Evolutionary conservation across 92 coral and sea anemone species (phyloP).

Genomic region (Pocillopora grandis): DNA sequence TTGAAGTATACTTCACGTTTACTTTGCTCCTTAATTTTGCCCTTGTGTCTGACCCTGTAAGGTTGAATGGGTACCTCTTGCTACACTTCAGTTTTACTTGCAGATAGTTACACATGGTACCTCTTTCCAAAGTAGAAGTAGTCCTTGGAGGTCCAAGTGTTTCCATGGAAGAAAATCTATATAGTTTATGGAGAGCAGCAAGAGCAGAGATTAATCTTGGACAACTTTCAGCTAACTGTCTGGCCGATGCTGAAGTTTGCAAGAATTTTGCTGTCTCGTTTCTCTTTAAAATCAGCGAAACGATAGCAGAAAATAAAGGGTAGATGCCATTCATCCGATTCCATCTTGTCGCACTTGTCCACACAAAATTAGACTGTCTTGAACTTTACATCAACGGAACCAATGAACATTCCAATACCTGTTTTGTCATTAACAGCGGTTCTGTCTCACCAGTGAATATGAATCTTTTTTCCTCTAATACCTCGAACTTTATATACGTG

Average conservation of each 20-base stretch:
- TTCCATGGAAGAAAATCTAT: conserved; percentile 3
- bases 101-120: conserved; percentile 25
- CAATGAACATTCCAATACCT: not conserved
- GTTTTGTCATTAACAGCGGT: not conserved
- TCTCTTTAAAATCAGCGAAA: conserved; percentile 19
- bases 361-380: not conserved
- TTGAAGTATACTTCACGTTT: no score
- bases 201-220: conserved; percentile 13
- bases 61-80: not conserved
- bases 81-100: not conserved
- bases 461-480: conserved; percentile 10
- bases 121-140: conserved; percentile 16
- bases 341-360: conserved; percentile 24
- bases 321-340: conserved; percentile 9
- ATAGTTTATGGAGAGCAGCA: conserved; percentile 22
- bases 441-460: not conserved
- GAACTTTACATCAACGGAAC: conserved; percentile 30
- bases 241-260: conserved; percentile 11
- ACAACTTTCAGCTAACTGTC: conserved; percentile 2
- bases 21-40: no score
- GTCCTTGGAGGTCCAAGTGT: conserved; percentile 3
- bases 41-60: no score
- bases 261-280: conserved; percentile 25
- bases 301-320: conserved; percentile 19
- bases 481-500: conserved; percentile 7